Percentiles rank a stretch among this genome's conserved stretches.
These are phyloP conservation scores for Minunthozetes semirufus DNA, from an alignment of 2,888 invertebrate species.

Conservation along the genomic window DNA sequence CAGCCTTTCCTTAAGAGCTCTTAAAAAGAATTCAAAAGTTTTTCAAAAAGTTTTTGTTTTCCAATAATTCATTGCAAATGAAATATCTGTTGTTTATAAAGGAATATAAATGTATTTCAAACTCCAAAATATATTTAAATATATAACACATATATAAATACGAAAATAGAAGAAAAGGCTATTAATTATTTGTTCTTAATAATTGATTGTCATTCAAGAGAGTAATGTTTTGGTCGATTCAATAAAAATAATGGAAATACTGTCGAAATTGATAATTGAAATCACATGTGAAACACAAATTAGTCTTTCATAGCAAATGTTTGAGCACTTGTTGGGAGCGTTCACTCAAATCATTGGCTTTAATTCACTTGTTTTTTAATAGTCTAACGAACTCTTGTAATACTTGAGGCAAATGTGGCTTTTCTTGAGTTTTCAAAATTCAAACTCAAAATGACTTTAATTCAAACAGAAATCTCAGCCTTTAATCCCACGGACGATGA, in stretches of 20 bases:
- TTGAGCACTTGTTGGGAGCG: background rate
- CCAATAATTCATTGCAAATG: too few relatives aligned
- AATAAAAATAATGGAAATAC: background rate
- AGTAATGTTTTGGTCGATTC: background rate
- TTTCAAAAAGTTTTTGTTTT: too few relatives aligned
- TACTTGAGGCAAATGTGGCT: background rate
- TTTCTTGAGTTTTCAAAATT: too few relatives aligned
- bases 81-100: too few relatives aligned
- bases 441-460: too few relatives aligned
- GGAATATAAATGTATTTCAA: too few relatives aligned
- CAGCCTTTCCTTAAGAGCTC: background rate
- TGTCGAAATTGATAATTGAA: too few relatives aligned
- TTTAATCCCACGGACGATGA: too few relatives aligned
- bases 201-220: background rate
- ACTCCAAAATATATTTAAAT: background rate
- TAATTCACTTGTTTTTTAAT: background rate
- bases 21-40: background rate
- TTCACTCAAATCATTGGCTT: background rate
- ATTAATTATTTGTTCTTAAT: background rate
- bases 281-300: background rate
- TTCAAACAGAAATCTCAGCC: too few relatives aligned
- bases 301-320: background rate
- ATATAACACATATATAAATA: background rate
- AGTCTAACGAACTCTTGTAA: slow-evolving; percentile 13
- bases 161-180: background rate